These are phyloP conservation scores for Brachionus manjavacas DNA, from an alignment of 1,140 invertebrate species.

Conservation along the genomic window DNA sequence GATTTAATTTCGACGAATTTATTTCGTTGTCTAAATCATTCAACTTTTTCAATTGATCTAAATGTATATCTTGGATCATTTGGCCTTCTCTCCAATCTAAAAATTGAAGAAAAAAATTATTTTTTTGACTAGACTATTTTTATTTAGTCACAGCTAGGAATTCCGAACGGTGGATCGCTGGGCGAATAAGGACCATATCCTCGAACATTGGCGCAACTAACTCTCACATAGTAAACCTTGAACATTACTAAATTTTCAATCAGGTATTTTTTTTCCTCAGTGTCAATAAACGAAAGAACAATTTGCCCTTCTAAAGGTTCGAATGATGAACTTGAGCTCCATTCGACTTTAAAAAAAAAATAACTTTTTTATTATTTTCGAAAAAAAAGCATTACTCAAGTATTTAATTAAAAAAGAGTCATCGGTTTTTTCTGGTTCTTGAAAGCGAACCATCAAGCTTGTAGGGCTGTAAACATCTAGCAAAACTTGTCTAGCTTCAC, in stretches of 20 bases:
- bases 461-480: conserved; percentile 76
- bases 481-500: conserved; percentile 69
- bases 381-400: conserved; percentile 65
- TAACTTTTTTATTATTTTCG: neutral
- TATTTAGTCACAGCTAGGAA: conserved; percentile 75
- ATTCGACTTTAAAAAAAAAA: conserved; percentile 60
- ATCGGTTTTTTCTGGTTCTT: conserved; percentile 65
- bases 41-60: conserved; percentile 67
- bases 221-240: conserved; percentile 77
- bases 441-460: conserved; percentile 69
- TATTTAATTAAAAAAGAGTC: conserved; percentile 79
- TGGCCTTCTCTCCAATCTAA: conserved; percentile 65
- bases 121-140: no score
- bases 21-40: conserved; percentile 65
- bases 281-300: conserved; percentile 43
- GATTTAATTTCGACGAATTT: conserved; percentile 1
- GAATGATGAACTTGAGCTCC: conserved; percentile 75
- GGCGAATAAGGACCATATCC: conserved; percentile 74
- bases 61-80: conserved; percentile 64
- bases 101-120: neutral
- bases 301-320: conserved; percentile 69
- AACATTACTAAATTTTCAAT: conserved; percentile 73
- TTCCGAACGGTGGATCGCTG: conserved; percentile 72
- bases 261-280: conserved; percentile 51
- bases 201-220: conserved; percentile 74